phyloP scores from a whole-genome alignment of 2,797 vertebrate species.

The Sylvia borin region DNA sequence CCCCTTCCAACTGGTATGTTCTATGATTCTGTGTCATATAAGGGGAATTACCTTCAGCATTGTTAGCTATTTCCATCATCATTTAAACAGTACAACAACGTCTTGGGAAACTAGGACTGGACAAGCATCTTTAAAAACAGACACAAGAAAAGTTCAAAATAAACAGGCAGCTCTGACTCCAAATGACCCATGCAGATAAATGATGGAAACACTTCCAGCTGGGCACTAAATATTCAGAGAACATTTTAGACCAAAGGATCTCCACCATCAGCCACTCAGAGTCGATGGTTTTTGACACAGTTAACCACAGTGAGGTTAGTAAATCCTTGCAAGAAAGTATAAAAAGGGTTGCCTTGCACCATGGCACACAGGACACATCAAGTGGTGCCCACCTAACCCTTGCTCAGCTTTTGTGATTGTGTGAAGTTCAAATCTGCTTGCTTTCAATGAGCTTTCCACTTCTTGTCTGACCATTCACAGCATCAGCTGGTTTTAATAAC shows the following conservation, averaged over 20 bases:
- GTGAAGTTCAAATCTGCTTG: background rate
- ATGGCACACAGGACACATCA: accelerated
- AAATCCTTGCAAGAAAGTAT: background rate
- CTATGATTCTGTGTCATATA: background rate
- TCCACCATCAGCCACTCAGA: background rate
- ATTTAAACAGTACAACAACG: background rate
- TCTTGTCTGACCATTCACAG: background rate
- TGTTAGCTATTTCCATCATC: background rate
- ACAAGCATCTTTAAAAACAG: background rate
- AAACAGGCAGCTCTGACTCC: background rate
- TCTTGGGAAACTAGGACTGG: background rate
- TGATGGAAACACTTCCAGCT: background rate
- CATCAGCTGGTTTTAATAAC: background rate
- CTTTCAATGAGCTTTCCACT: background rate
- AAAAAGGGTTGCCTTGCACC: background rate
- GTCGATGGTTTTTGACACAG: background rate
- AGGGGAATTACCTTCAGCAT: background rate
- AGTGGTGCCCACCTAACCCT: background rate
- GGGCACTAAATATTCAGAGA: background rate
- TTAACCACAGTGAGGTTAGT: background rate
- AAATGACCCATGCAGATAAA: accelerated
- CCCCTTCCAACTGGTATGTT: background rate
- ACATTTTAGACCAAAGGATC: background rate
- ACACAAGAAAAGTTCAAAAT: background rate
- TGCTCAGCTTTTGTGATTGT: background rate